Conservation (phyloP, 2,113 vertebrate species). For the Casuarius casuarius region DNA sequence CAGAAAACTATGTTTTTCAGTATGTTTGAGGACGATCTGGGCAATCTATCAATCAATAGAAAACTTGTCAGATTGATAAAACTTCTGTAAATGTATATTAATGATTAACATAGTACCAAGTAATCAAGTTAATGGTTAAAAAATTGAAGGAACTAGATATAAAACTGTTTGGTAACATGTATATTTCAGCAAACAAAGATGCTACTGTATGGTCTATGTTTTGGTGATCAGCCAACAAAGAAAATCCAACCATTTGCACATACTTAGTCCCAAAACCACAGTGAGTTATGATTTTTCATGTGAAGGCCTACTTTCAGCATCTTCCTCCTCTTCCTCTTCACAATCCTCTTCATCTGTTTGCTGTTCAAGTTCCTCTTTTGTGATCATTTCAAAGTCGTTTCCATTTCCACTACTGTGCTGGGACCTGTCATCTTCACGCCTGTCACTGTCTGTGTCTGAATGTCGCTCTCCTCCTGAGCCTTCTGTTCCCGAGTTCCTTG, state of each 20-base stretch:
- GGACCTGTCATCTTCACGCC: conserved; percentile 93
- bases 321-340: conserved; percentile 82
- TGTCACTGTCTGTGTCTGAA: conserved; percentile 97
- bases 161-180: conserved; percentile 73
- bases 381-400: conserved; percentile 99
- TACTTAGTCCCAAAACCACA: conserved; percentile 76
- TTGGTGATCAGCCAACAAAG: conserved; percentile 82
- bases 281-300: conserved; percentile 87
- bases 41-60: conserved; percentile 72
- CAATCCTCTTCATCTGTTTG: conserved; percentile 92
- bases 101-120: conserved; percentile 77
- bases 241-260: conserved; percentile 83
- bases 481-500: conserved; percentile 72
- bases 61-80: conserved; percentile 75
- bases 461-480: conserved; percentile 83
- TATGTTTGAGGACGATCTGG: conserved; percentile 71
- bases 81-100: conserved; percentile 60
- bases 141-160: conserved; percentile 73
- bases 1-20: conserved; percentile 66
- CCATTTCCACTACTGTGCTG: conserved; percentile 97
- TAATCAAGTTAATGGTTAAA: conserved; percentile 75
- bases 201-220: conserved; percentile 75
- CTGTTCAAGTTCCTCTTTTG: conserved; percentile 97
- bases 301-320: conserved; percentile 77
- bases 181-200: conserved; percentile 76